Evolutionary conservation across 2,888 invertebrate genomes (phyloP).

Genomic region (Limnephilus lunatus): DNA sequence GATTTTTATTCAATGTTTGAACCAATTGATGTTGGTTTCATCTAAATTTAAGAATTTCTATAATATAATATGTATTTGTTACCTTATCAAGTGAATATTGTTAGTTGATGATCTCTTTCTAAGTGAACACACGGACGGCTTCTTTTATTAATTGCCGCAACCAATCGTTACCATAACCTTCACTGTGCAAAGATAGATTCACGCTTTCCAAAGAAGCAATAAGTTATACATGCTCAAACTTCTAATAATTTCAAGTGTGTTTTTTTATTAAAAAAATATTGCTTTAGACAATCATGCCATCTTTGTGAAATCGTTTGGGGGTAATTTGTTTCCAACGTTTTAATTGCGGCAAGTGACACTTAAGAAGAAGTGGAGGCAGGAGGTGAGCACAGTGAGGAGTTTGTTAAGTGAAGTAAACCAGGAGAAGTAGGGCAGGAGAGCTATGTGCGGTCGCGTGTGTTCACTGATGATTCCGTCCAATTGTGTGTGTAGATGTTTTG

Average conservation of each 20-base stretch:
- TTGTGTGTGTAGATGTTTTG: slow-evolving; percentile 76
- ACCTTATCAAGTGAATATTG: slow-evolving; percentile 65
- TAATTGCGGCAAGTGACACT: background rate
- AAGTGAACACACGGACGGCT: slow-evolving; percentile 60
- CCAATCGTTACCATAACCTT: background rate
- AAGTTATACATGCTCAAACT: background rate
- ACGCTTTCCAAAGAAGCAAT: background rate
- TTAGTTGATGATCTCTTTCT: slow-evolving; percentile 66
- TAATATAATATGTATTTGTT: slow-evolving; percentile 59
- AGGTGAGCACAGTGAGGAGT: background rate
- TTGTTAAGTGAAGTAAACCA: background rate
- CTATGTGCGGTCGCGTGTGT: slow-evolving; percentile 66
- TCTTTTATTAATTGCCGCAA: slow-evolving; percentile 10
- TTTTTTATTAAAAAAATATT: slow-evolving; percentile 16
- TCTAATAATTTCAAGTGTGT: background rate
- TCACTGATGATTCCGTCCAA: slow-evolving; percentile 79
- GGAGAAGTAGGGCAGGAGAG: background rate
- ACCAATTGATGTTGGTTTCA: slow-evolving; percentile 33
- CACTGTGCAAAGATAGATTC: background rate
- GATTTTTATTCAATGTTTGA: slow-evolving; percentile 50
- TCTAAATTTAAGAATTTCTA: slow-evolving; percentile 49
- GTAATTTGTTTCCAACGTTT: background rate
- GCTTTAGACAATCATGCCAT: slow-evolving; percentile 60
- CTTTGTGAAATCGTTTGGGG: slow-evolving; percentile 14
- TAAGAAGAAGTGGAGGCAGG: background rate